These are phyloP conservation scores for Rhinella marina DNA, from an alignment of 2,797 vertebrate genomes.

Conservation along the genomic window DNA sequence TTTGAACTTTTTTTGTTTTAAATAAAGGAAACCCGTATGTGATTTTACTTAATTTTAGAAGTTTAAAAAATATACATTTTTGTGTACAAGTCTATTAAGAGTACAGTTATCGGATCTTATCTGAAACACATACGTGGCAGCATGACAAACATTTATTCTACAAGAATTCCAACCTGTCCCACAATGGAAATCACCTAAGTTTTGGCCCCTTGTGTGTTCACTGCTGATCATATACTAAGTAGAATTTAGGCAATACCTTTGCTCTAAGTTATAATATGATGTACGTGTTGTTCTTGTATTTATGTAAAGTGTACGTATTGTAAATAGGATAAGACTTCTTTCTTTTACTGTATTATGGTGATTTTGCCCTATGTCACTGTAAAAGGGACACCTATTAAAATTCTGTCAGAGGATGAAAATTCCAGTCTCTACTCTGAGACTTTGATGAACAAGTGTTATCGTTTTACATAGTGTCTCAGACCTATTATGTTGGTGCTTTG, in stretches of 20 bases:
- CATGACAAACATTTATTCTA: constrained; percentile 71
- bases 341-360: constrained; percentile 94
- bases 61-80: not conserved
- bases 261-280: constrained; percentile 97
- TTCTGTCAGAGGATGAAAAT: constrained; percentile 86
- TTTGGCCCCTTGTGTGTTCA: constrained; percentile 83
- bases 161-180: constrained; percentile 80
- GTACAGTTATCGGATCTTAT: not conserved
- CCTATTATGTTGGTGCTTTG: constrained; percentile 97
- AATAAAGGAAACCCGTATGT: not conserved
- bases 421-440: constrained; percentile 88
- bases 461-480: constrained; percentile 91
- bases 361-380: constrained; percentile 89
- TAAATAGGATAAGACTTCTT: constrained; percentile 98
- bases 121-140: constrained; percentile 64
- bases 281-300: constrained; percentile 99
- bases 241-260: constrained; percentile 91
- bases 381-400: constrained; percentile 91
- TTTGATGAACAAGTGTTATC: constrained; percentile 89
- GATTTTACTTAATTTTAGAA: not conserved
- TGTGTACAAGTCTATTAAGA: not conserved
- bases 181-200: constrained; percentile 76
- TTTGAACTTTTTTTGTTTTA: not conserved
- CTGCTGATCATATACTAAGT: constrained; percentile 84
- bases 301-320: constrained; percentile 99